These are phyloP conservation scores for Bolinopsis microptera DNA, from an alignment of 37 sponge, comb jelly and placozoan species.

Conservation along the genomic window DNA sequence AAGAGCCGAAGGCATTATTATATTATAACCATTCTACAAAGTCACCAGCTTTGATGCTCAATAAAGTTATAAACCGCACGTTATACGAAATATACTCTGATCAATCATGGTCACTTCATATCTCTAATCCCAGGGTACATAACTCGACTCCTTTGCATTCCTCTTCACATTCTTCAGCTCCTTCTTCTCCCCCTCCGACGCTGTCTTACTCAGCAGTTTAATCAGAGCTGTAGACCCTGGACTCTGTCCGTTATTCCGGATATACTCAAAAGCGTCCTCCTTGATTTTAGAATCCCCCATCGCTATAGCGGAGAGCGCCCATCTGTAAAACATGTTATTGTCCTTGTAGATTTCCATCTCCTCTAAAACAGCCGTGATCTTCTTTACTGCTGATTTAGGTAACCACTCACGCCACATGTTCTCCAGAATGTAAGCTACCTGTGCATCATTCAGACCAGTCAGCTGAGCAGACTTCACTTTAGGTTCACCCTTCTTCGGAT, in stretches of 20 bases:
- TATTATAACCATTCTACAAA: too few relatives aligned
- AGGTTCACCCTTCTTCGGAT: not conserved
- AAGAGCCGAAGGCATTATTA: too few relatives aligned
- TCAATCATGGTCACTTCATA: too few relatives aligned
- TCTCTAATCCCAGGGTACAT: not conserved
- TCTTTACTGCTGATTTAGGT: not conserved
- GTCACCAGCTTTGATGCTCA: too few relatives aligned
- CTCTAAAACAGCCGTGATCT: not conserved
- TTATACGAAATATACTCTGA: too few relatives aligned
- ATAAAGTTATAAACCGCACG: too few relatives aligned
- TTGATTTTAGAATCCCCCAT: not conserved
- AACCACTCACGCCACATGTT: not conserved
- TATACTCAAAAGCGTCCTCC: not conserved
- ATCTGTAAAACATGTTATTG: not conserved
- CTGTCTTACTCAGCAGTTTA: not conserved
- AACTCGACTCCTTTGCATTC: not conserved
- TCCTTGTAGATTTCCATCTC: not conserved
- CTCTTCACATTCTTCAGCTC: not conserved
- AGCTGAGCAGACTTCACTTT: not conserved
- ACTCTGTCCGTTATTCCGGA: not conserved
- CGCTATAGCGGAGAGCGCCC: not conserved
- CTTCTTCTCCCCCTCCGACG: not conserved
- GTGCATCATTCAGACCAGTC: not conserved
- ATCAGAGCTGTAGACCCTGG: not conserved
- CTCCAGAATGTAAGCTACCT: not conserved